These are phyloP conservation scores for Heliothis subflexa DNA, from an alignment of 1,140 invertebrate genomes.

Conservation along the genomic window DNA sequence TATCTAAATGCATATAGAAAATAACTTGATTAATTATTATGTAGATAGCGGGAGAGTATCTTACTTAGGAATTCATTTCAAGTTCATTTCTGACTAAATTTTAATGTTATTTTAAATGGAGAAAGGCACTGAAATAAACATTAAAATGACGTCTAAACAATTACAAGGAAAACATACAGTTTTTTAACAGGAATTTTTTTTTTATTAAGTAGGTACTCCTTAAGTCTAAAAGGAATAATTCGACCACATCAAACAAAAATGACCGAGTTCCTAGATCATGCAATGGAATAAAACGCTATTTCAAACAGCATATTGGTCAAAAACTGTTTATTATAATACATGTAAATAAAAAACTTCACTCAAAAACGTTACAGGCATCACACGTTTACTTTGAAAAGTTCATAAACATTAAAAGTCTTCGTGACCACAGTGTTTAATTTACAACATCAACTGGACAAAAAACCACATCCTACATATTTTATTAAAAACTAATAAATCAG, in stretches of 20 bases:
- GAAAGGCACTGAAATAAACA: too few species aligned
- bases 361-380: constrained; percentile 33
- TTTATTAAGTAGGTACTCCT: too few species aligned
- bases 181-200: too few species aligned
- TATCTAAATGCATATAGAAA: neutral
- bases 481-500: constrained; percentile 69
- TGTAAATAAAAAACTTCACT: constrained; percentile 18
- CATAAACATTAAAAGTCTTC: constrained; percentile 39
- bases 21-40: neutral
- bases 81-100: too few species aligned
- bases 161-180: too few species aligned
- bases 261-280: neutral
- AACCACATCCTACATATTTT: constrained; percentile 76
- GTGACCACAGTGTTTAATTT: constrained; percentile 60
- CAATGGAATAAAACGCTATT: constrained; percentile 8
- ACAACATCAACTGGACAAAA: constrained; percentile 55
- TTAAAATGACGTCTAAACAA: too few species aligned
- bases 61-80: too few species aligned
- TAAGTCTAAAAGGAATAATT: neutral
- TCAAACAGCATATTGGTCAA: neutral
- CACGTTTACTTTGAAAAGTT: constrained; percentile 1
- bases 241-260: constrained; percentile 6
- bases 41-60: neutral
- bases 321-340: constrained; percentile 22
- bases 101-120: too few species aligned